Evolutionary conservation across 2,888 invertebrate species (phyloP).

Genomic region (Opisthograptis luteolata): DNA sequence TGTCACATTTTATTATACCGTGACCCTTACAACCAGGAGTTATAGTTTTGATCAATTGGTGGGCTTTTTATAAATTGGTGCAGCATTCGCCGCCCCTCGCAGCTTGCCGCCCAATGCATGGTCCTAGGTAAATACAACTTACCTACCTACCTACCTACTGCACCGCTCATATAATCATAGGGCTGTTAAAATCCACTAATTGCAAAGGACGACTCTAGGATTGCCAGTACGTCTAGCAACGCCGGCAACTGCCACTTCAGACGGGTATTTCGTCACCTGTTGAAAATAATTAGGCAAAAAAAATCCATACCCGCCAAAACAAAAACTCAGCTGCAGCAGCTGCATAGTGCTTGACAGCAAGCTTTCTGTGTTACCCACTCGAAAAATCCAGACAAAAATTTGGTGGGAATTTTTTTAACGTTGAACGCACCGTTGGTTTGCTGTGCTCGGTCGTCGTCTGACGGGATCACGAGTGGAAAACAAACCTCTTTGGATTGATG

Average conservation of each 20-base stretch:
- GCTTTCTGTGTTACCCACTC: conserved; percentile 70
- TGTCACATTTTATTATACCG: too few species aligned
- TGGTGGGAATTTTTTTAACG: conserved; percentile 59
- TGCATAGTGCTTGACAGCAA: conserved; percentile 65
- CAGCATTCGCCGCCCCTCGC: too few species aligned
- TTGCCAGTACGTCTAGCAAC: conserved; percentile 63
- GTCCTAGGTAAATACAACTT: too few species aligned
- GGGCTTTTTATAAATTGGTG: too few species aligned
- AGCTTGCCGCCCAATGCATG: too few species aligned
- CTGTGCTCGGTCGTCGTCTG: conserved; percentile 57
- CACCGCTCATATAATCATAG: conserved; percentile 33
- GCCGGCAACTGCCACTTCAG: conserved; percentile 60
- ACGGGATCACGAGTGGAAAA: conserved; percentile 58
- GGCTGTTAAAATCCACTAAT: conserved; percentile 69
- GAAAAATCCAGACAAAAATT: conserved; percentile 50
- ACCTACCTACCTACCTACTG: too few species aligned
- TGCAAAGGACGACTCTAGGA: conserved; percentile 63
- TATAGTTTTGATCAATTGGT: too few species aligned
- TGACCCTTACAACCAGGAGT: too few species aligned
- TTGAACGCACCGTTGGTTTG: too few species aligned
- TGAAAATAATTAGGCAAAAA: conserved; percentile 85
- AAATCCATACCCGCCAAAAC: conserved; percentile 75
- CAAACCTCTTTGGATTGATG: conserved; percentile 49
- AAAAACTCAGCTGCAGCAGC: conserved; percentile 79
- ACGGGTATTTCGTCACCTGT: conserved; percentile 82